Percentiles rank a stretch among this genome's conserved stretches.
phyloP scores from a whole-genome alignment of 2,888 invertebrate species.

The Listrodromus nycthemerus region DNA sequence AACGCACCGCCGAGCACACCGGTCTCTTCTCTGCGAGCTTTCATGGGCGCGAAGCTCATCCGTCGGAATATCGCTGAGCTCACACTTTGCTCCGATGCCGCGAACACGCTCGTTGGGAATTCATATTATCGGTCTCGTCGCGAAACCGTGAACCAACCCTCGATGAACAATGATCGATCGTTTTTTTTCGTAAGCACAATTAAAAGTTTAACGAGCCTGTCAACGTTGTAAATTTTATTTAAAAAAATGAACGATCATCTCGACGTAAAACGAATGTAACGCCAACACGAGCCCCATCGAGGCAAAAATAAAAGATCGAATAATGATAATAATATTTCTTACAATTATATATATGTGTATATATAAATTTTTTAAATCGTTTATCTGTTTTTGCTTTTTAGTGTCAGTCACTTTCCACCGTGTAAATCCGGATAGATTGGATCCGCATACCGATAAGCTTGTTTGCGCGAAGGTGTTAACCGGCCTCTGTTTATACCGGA shows the following conservation, averaged over 20 bases:
- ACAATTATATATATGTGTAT: too few relatives aligned
- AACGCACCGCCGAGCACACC: constrained; percentile 61
- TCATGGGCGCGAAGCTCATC: constrained; percentile 59
- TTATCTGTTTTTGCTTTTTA: neutral
- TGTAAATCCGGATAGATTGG: constrained; percentile 8
- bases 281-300: constrained; percentile 10
- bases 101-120: constrained; percentile 44
- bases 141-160: constrained; percentile 48
- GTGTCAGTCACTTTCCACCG: constrained; percentile 10
- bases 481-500: constrained; percentile 35
- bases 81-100: constrained; percentile 41
- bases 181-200: constrained; percentile 62
- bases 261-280: constrained; percentile 40
- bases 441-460: constrained; percentile 47
- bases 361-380: neutral
- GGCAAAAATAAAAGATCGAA: constrained; percentile 36
- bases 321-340: neutral
- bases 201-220: constrained; percentile 63
- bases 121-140: constrained; percentile 63
- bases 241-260: constrained; percentile 40
- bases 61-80: constrained; percentile 51
- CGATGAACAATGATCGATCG: constrained; percentile 64
- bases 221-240: constrained; percentile 53
- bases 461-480: constrained; percentile 59
- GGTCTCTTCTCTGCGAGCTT: constrained; percentile 47